Evolutionary conservation across 2,797 vertebrate genomes (phyloP).

Genomic region (Pipistrellus pipistrellus): DNA sequence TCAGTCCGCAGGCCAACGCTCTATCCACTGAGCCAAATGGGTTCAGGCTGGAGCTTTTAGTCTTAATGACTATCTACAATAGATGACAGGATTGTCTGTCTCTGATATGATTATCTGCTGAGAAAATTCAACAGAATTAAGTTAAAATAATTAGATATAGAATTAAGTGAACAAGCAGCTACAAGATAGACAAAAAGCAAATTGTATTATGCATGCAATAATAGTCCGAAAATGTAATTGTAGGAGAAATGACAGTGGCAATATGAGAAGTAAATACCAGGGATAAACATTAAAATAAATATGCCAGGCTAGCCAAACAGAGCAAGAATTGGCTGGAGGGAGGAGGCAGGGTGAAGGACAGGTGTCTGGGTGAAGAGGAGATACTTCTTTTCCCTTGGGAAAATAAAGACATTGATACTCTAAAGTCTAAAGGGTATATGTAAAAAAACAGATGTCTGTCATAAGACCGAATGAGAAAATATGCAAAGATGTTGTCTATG

Average conservation of each 20-base stretch:
- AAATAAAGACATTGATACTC: background rate
- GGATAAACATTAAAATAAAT: constrained; percentile 44
- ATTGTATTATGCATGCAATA: background rate
- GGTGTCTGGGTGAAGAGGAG: background rate
- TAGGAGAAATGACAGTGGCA: constrained; percentile 21
- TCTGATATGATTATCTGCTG: constrained; percentile 42
- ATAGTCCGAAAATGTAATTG: constrained; percentile 25
- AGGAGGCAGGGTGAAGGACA: background rate
- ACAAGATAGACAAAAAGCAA: constrained; percentile 27
- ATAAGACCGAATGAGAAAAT: constrained; percentile 32
- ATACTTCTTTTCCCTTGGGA: constrained; percentile 9
- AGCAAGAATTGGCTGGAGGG: background rate
- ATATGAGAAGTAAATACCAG: constrained; percentile 20
- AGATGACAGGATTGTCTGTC: background rate
- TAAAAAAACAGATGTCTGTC: background rate
- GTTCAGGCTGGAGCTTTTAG: background rate
- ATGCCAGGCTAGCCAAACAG: background rate
- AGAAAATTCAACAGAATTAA: constrained; percentile 58
- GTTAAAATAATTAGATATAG: constrained; percentile 39
- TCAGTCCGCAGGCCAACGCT: no score
- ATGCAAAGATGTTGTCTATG: background rate
- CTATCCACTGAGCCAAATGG: no score
- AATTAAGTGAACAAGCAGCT: constrained; percentile 30
- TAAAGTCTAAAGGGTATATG: background rate
- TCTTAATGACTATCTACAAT: constrained; percentile 38